These are phyloP conservation scores for Lontra canadensis DNA, from an alignment of 2,113 vertebrate genomes.

Conservation along the genomic window DNA sequence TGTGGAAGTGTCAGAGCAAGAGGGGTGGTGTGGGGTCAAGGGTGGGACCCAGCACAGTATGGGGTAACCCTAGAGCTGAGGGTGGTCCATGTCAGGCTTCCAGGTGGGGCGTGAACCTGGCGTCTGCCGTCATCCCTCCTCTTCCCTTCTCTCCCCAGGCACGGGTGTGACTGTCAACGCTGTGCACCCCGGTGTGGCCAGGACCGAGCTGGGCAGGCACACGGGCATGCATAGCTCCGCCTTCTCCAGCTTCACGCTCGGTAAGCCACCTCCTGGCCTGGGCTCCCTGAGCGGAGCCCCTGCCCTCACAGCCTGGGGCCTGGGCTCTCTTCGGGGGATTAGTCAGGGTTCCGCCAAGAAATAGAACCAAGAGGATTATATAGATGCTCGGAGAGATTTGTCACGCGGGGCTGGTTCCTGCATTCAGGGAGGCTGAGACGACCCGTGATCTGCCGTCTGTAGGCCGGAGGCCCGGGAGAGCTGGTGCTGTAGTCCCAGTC, in stretches of 20 bases:
- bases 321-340: background rate
- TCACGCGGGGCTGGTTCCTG: background rate
- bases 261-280: conserved; percentile 79
- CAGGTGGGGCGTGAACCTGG: accelerated
- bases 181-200: conserved; percentile 89
- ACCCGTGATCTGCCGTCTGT: background rate
- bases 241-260: conserved; percentile 87
- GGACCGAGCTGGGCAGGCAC: conserved; percentile 91
- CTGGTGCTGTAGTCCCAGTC: background rate
- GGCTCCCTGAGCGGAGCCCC: background rate
- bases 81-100: background rate
- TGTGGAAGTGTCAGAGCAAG: background rate
- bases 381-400: background rate
- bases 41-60: accelerated
- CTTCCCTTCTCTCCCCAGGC: conserved; percentile 74
- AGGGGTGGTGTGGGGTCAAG: accelerated
- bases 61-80: accelerated
- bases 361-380: background rate
- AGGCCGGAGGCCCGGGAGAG: background rate
- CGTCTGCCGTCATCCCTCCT: accelerated
- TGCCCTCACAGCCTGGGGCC: background rate
- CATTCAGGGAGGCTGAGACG: background rate
- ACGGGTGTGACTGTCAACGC: conserved; percentile 88
- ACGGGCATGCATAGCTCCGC: conserved; percentile 88
- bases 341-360: background rate